These are phyloP conservation scores for Neoseiulus cucumeris DNA, from an alignment of 1,140 invertebrate genomes.

Conservation along the genomic window DNA sequence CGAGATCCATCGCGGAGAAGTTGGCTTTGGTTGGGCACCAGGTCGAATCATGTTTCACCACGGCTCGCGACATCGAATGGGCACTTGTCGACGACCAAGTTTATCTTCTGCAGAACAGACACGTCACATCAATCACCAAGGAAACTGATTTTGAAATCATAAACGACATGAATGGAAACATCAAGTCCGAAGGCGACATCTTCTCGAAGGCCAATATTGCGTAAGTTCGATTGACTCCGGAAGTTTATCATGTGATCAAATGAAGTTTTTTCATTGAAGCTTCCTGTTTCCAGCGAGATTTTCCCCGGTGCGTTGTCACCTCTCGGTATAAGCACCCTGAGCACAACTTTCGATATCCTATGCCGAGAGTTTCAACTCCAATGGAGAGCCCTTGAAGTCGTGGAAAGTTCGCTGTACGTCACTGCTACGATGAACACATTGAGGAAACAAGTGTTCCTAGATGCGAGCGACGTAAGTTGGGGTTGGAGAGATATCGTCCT, in stretches of 20 bases:
- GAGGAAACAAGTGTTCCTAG: background rate
- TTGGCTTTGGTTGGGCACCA: background rate
- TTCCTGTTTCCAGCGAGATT: background rate
- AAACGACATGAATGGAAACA: conserved; percentile 41
- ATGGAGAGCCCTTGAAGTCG: background rate
- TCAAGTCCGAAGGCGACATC: background rate
- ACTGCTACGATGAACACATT: background rate
- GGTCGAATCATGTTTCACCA: background rate
- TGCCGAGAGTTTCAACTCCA: background rate
- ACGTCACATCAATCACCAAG: conserved; percentile 42
- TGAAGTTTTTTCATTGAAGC: too few species aligned
- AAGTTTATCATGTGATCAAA: too few species aligned
- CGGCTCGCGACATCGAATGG: background rate
- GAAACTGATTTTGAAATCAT: conserved; percentile 49
- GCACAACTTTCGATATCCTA: background rate
- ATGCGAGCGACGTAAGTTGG: background rate
- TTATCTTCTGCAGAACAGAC: conserved; percentile 48
- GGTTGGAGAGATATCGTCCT: background rate
- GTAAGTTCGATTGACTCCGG: background rate
- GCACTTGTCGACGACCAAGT: conserved; percentile 26
- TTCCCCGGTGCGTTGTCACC: background rate
- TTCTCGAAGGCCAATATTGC: background rate
- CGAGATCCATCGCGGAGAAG: background rate
- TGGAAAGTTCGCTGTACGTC: background rate
- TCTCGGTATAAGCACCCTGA: background rate